These are phyloP conservation scores for Wasmannia auropunctata DNA, from an alignment of 1,140 invertebrate species.

Conservation along the genomic window DNA sequence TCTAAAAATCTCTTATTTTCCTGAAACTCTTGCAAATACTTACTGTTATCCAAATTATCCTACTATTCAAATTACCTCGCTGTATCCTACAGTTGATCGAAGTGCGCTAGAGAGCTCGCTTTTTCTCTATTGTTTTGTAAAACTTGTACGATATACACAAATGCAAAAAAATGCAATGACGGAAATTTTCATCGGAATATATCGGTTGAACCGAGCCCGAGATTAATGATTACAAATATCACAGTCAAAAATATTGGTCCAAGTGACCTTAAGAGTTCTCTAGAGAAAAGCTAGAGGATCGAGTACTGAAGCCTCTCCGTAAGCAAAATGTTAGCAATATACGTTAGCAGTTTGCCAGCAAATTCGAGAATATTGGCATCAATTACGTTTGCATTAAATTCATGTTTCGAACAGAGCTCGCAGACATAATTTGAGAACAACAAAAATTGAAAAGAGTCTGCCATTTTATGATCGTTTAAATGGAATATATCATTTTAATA, in stretches of 20 bases:
- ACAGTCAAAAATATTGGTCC: constrained; percentile 1
- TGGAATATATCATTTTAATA: background rate
- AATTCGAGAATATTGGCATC: background rate
- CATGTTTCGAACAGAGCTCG: background rate
- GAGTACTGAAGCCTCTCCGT: background rate
- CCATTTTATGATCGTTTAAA: background rate
- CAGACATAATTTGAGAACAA: background rate
- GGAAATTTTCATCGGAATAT: background rate
- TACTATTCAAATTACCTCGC: no score
- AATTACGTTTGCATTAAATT: background rate
- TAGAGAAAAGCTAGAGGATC: background rate
- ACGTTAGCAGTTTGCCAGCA: background rate
- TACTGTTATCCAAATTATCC: no score
- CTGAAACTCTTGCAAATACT: no score
- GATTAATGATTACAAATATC: background rate
- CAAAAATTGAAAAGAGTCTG: background rate
- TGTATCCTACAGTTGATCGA: background rate
- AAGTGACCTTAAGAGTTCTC: constrained; percentile 29
- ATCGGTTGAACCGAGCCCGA: constrained; percentile 24
- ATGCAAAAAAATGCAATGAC: background rate
- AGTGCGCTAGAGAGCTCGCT: no score
- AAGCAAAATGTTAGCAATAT: background rate
- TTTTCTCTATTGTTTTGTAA: background rate
- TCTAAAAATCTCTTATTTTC: no score
- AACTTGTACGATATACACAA: constrained; percentile 8